A percentile compares a stretch with the other conserved stretches of the same genome.
phyloP scores from a whole-genome alignment of 2,113 vertebrate species.

The Aplodontia rufa region DNA sequence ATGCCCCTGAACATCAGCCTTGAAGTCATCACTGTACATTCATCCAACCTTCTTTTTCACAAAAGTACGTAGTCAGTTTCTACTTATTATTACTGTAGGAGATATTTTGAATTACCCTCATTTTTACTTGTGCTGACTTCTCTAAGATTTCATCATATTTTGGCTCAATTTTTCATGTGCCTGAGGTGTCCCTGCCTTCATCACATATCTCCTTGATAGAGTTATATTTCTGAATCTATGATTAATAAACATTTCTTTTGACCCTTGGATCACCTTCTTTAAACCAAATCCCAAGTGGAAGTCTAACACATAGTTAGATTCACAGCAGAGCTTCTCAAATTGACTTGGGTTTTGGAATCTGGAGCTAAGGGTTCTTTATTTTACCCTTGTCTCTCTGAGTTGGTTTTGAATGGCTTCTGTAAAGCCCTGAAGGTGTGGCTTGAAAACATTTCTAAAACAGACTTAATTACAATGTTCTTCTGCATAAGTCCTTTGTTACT shows the following conservation, averaged over 20 bases:
- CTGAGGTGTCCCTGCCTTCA: not conserved
- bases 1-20: not conserved
- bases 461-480: not conserved
- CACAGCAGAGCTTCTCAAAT: not conserved
- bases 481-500: not conserved
- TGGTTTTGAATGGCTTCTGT: not conserved
- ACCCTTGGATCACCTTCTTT: not conserved
- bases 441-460: not conserved
- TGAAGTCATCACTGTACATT: not conserved
- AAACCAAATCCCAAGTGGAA: not conserved
- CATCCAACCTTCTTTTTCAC: not conserved
- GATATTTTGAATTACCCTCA: not conserved
- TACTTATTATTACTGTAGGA: not conserved
- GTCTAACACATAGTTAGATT: not conserved
- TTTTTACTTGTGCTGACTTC: not conserved
- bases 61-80: not conserved
- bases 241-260: not conserved
- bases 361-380: not conserved
- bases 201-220: not conserved
- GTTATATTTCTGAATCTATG: constrained; percentile 13
- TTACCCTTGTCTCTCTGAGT: not conserved
- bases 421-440: not conserved
- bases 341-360: not conserved
- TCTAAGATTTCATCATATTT: not conserved
- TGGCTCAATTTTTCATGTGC: not conserved